These are phyloP conservation scores for Lophotriccus pileatus DNA, from an alignment of 2,797 vertebrate species.

Conservation along the genomic window DNA sequence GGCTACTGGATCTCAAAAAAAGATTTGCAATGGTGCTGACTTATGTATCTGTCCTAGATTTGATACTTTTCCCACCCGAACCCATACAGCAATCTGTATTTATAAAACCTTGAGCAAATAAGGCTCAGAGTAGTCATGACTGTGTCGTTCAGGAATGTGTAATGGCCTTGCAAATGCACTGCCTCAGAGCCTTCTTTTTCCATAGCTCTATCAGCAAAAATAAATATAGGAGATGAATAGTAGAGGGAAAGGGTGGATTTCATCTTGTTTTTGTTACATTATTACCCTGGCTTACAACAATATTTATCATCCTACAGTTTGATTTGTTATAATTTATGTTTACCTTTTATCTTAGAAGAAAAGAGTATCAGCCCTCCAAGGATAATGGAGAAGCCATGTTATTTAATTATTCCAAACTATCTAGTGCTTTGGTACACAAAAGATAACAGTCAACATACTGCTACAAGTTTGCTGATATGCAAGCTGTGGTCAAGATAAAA, in stretches of 20 bases:
- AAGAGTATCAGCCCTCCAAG: slow-evolving; percentile 45
- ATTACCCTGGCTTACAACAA: slow-evolving; percentile 49
- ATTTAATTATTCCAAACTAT: slow-evolving; percentile 76
- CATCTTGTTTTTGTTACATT: slow-evolving; percentile 58
- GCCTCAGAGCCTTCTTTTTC: not conserved
- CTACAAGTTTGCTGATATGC: slow-evolving; percentile 67
- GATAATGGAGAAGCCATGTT: slow-evolving; percentile 42
- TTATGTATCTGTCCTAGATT: not conserved
- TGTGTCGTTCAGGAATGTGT: not conserved
- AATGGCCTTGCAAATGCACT: slow-evolving; percentile 30
- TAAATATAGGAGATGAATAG: slow-evolving; percentile 33
- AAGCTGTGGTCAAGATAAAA: slow-evolving; percentile 69
- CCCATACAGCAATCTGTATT: not conserved
- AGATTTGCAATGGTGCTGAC: not conserved
- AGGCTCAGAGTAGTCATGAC: not conserved
- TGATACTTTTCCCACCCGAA: not conserved
- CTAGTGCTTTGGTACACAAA: slow-evolving; percentile 57
- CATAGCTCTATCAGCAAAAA: slow-evolving; percentile 34
- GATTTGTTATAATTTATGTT: slow-evolving; percentile 64
- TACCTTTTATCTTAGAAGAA: slow-evolving; percentile 69
- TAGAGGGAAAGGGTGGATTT: slow-evolving; percentile 30
- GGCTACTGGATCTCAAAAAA: not conserved
- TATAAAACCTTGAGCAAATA: slow-evolving; percentile 42
- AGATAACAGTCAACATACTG: slow-evolving; percentile 72
- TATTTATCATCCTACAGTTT: slow-evolving; percentile 62